Evolutionary conservation across 2,113 vertebrate genomes (phyloP), one percentile per base, ranked within the genome.

Genomic region (Charadrius vociferus): DNA sequence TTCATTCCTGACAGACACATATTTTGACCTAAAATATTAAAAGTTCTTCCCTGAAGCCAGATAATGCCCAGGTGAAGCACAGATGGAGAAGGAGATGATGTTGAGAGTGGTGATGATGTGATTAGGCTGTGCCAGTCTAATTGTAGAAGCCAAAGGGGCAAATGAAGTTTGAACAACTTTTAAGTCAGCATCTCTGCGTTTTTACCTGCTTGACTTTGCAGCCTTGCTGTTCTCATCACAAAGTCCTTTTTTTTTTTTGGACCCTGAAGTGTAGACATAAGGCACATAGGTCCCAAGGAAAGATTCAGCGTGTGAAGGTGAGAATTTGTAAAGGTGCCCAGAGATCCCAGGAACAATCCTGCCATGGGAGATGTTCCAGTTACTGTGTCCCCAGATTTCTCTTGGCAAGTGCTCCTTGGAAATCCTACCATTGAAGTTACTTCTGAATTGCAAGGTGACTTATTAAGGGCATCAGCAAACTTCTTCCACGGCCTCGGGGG

Each of bases 381-480:
- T 49, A 15, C 45, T 0, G 0, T 7, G 7, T 72, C 49, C 53
- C 59, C 70, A 59, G 52, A 36, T 49, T 86, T 50, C 82, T 30
- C 61, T 21, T 66, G 71, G 75, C 0, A 37, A 74, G 18, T 7
- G 19, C 49, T 82, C 59, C 59, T 88, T 39, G 68, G 52, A 94
- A 94, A 78, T 43, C n/a, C 66, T 37, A 3, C 53, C 67, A 37
- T 1, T 72, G 78, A 84, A 89, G 56, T 56, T 36, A 19, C 74
- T 82, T 75, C 50, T 90, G 72, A 37, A 71, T 88, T 52, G 71
- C 81, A 94, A 92, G 78, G 84, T 95, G 93, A 94, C 84, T 93
- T 94, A 87, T 66, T 85, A 94, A 89, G 83, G 66, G 68, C 52
- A 85, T 36, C 74, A 66, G 70, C 70, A 87, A 88, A 87, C 49